phyloP scores from a whole-genome alignment of 2,797 vertebrate genomes.

The Acrossocheilus fasciatus region DNA sequence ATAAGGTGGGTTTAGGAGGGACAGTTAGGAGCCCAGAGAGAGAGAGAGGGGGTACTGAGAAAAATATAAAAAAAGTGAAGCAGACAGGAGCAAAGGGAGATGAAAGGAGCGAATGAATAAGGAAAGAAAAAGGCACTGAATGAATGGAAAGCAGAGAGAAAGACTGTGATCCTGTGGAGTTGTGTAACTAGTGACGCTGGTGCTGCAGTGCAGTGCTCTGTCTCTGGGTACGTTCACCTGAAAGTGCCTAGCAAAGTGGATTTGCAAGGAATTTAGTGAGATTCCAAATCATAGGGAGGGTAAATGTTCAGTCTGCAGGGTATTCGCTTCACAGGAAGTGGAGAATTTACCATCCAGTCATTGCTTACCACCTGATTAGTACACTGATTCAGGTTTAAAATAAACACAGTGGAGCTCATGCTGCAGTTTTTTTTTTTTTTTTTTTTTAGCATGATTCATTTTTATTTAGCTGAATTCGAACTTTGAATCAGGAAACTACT shows the following conservation, averaged over 20 bases:
- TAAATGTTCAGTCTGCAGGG: not conserved
- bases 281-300: not conserved
- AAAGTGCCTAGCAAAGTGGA: not conserved
- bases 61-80: conserved; percentile 9
- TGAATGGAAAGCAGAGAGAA: conserved; percentile 28
- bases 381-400: not conserved
- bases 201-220: conserved; percentile 17
- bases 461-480: not conserved
- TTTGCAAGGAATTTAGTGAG: not conserved
- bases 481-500: not conserved
- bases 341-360: not conserved
- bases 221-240: conserved; percentile 9
- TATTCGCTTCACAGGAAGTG: not conserved
- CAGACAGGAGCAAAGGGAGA: conserved; percentile 26
- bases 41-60: conserved; percentile 27
- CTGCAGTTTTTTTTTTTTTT: not conserved
- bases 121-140: conserved; percentile 7
- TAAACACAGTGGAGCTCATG: not conserved
- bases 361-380: not conserved
- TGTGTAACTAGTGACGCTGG: conserved; percentile 45
- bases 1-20: conserved; percentile 48
- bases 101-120: conserved; percentile 30
- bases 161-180: conserved; percentile 24
- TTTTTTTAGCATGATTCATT: not conserved
- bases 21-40: conserved; percentile 24